Conservation (phyloP, 2,797 vertebrate genomes). For the Setipinna tenuifilis region DNA sequence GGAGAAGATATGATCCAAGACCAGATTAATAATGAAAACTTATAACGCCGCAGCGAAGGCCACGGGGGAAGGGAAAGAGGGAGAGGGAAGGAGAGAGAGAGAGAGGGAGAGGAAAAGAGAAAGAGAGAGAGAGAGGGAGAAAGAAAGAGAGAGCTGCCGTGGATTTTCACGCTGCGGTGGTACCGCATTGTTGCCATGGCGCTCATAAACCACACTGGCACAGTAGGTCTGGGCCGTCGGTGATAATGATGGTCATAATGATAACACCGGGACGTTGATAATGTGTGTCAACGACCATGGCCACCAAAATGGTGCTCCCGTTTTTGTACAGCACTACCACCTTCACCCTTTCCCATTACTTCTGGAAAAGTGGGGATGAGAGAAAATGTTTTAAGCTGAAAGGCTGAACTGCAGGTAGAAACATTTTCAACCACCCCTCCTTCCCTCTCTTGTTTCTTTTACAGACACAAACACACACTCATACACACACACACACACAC, state of each 20-base stretch:
- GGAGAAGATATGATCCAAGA: constrained; percentile 59
- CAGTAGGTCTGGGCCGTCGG: not conserved
- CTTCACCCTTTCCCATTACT: constrained; percentile 7
- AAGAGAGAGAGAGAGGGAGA: not conserved
- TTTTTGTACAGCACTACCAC: not conserved
- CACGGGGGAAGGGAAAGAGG: constrained; percentile 37
- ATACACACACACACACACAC: not conserved
- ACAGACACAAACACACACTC: not conserved
- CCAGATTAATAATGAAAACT: constrained; percentile 62
- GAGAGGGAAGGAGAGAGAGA: not conserved
- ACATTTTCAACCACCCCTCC: too few relatives aligned
- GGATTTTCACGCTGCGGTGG: not conserved
- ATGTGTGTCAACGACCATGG: not conserved
- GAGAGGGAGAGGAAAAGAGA: not conserved
- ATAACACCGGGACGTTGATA: constrained; percentile 40
- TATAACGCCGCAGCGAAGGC: constrained; percentile 56
- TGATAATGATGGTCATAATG: constrained; percentile 46
- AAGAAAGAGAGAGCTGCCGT: not conserved
- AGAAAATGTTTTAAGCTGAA: not conserved
- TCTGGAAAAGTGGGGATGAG: not conserved
- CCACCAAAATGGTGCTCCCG: not conserved
- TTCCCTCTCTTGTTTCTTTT: not conserved
- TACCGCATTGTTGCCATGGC: not conserved
- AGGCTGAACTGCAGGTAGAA: constrained; percentile 28
- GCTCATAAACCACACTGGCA: not conserved